These are phyloP conservation scores for Ramazzottius varieornatus DNA, from an alignment of 2,888 invertebrate species.

Conservation along the genomic window DNA sequence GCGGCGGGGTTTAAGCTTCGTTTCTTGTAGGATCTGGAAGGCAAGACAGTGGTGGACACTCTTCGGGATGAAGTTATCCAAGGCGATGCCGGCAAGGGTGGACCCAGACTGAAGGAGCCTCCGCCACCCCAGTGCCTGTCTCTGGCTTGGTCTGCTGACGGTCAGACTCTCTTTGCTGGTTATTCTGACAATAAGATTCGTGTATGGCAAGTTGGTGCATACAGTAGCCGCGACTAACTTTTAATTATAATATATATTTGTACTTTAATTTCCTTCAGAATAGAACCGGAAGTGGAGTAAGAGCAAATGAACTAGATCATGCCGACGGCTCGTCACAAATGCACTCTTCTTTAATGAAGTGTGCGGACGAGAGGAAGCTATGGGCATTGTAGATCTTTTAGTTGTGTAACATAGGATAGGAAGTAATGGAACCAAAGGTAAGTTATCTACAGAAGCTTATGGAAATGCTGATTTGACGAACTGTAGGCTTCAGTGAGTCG, in stretches of 20 bases:
- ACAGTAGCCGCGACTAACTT: neutral
- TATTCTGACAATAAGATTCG: conserved; percentile 93
- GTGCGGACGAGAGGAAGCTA: neutral
- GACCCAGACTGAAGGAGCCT: conserved; percentile 38
- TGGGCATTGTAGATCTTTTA: neutral
- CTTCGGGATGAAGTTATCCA: conserved; percentile 73
- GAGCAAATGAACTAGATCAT: neutral
- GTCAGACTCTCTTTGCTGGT: conserved; percentile 91
- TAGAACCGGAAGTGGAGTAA: neutral
- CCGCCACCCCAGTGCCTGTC: conserved; percentile 87
- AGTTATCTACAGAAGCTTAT: too few species aligned
- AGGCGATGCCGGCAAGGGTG: neutral
- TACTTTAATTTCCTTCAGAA: neutral
- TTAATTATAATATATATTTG: neutral
- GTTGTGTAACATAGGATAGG: neutral
- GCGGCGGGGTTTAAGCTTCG: too few species aligned
- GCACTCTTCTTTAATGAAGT: neutral
- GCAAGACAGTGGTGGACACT: conserved; percentile 96
- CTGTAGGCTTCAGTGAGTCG: too few species aligned
- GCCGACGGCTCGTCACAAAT: neutral
- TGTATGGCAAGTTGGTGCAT: conserved; percentile 84
- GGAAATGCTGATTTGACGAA: too few species aligned
- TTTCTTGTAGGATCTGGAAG: conserved; percentile 69
- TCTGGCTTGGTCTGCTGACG: conserved; percentile 94
- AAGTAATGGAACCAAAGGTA: neutral